Percentiles rank a stretch among this genome's conserved stretches.
Evolutionary conservation across 1,140 invertebrate genomes (phyloP).

Genomic region (Contarinia nasturtii): DNA sequence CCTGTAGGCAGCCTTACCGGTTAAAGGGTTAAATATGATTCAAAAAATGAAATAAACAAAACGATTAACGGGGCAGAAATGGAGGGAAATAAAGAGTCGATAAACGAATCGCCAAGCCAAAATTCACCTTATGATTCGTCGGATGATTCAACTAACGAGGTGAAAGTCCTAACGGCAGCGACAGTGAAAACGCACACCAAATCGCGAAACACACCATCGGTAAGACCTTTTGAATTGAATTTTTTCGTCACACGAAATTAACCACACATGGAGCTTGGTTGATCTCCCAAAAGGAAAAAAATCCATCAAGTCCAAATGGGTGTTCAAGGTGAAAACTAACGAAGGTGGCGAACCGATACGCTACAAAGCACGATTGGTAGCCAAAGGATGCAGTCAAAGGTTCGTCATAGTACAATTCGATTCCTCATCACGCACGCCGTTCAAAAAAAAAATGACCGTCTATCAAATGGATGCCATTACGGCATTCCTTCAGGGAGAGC

Average conservation of each 20-base stretch:
- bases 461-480: constrained; percentile 20
- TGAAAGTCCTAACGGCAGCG: no score
- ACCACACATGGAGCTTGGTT: constrained; percentile 7
- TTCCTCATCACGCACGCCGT: constrained; percentile 14
- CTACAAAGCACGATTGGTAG: constrained; percentile 16
- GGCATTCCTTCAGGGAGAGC: constrained; percentile 20
- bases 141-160: no score
- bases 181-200: no score
- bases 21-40: no score
- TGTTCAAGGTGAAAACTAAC: constrained; percentile 10
- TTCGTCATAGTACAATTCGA: constrained; percentile 10
- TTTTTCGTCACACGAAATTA: constrained; percentile 3
- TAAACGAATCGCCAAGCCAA: no score
- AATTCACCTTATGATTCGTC: no score
- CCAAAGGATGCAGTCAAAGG: constrained; percentile 10
- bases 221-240: no score
- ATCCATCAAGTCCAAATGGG: constrained; percentile 7
- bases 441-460: constrained; percentile 9
- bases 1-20: no score
- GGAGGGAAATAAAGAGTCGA: no score
- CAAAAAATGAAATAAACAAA: no score
- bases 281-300: constrained; percentile 5
- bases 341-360: constrained; percentile 3
- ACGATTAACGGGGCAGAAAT: no score
- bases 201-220: no score